Conservation (phyloP, 2,888 invertebrate species). For the Xylota segnis region DNA sequence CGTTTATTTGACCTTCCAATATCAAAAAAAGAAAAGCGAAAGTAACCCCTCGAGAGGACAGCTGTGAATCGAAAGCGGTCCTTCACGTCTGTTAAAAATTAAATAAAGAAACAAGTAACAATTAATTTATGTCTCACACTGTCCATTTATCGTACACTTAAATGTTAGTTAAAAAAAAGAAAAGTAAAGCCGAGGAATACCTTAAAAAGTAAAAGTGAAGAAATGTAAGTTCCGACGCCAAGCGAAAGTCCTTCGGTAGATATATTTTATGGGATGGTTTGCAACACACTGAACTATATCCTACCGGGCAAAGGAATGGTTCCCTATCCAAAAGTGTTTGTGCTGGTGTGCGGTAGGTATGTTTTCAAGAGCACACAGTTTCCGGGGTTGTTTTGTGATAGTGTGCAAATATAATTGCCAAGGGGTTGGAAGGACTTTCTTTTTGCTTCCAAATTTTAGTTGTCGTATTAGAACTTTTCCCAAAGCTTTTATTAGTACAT, state of each 20-base stretch:
- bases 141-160: slow-evolving; percentile 13
- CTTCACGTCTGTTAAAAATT: slow-evolving; percentile 29
- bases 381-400: slow-evolving; percentile 60
- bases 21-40: slow-evolving; percentile 56
- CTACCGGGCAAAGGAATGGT: slow-evolving; percentile 81
- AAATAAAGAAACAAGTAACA: background rate
- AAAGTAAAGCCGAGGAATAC: slow-evolving; percentile 40
- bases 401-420: slow-evolving; percentile 56
- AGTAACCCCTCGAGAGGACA: slow-evolving; percentile 49
- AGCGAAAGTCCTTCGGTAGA: slow-evolving; percentile 70
- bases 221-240: slow-evolving; percentile 61
- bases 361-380: slow-evolving; percentile 67
- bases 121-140: slow-evolving; percentile 20
- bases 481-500: background rate
- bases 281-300: slow-evolving; percentile 81
- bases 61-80: slow-evolving; percentile 48
- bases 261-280: slow-evolving; percentile 76
- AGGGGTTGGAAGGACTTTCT: slow-evolving; percentile 59
- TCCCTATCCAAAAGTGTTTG: slow-evolving; percentile 68
- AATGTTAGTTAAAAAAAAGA: background rate
- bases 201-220: slow-evolving; percentile 75
- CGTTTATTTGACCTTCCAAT: slow-evolving; percentile 79
- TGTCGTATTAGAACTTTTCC: background rate
- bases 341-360: slow-evolving; percentile 57
- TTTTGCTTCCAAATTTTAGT: slow-evolving; percentile 22